Conservation (phyloP, 2,888 invertebrate genomes). For the Lycaena phlaeas region DNA sequence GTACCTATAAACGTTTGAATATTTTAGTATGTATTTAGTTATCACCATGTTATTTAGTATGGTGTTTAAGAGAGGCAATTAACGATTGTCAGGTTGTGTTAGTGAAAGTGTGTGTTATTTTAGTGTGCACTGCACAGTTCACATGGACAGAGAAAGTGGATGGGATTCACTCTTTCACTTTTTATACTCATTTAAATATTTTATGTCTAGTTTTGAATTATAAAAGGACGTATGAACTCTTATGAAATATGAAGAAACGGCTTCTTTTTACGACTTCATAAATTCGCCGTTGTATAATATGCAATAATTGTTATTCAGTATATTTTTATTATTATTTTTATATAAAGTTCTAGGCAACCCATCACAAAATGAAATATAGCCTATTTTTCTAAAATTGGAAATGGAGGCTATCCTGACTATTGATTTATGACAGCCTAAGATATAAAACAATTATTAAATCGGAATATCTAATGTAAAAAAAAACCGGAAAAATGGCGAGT, state of each 20-base stretch:
- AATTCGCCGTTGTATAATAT: not conserved
- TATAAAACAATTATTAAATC: no score
- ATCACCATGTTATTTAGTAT: no score
- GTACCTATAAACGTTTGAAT: no score
- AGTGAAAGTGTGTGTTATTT: conserved; percentile 5
- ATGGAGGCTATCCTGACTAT: no score
- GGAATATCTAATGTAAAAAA: no score
- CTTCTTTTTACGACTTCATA: not conserved
- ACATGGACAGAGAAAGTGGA: not conserved
- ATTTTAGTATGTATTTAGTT: no score
- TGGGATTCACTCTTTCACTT: conserved; percentile 1
- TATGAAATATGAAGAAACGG: no score
- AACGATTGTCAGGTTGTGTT: not conserved
- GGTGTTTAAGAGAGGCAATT: not conserved
- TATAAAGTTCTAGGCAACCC: not conserved
- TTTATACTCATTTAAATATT: conserved; percentile 1
- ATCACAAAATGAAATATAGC: no score
- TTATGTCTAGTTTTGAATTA: not conserved
- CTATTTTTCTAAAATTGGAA: no score
- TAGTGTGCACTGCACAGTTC: not conserved
- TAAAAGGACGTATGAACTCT: not conserved
- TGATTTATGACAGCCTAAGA: no score
- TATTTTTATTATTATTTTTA: not conserved
- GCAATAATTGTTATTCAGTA: not conserved
- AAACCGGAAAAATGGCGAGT: no score